Evolutionary conservation across 2,888 invertebrate genomes (phyloP), one percentile per base, ranked within the genome.

Genomic region (Cryptocephalus primarius): DNA sequence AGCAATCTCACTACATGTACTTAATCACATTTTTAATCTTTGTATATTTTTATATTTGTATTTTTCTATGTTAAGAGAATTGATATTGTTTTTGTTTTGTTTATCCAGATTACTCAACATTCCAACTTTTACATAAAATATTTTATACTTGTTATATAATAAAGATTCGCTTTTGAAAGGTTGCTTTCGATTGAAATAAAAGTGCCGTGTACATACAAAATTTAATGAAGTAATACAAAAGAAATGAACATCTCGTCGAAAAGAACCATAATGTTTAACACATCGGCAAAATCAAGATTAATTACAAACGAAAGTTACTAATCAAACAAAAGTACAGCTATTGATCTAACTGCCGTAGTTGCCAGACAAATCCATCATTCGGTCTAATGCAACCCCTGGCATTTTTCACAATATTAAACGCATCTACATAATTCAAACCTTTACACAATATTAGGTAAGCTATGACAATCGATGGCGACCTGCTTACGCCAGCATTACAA

Each of bases 401-500:
- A 1, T 60, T 65, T 67, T 86, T 88, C 0, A 91, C 81, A 60
- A 77, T 66, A 40, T 73, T 64, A 54, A 77, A 83, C 1, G 91
- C 89, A 10, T 79, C 73, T 6, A 76, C 68, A 66, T 77, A 90
- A 22, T 60, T 57, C 69, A 82, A 74, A 8, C 65, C 63, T 32
- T 75, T 64, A 45, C 71, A 70, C 32, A 75, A 70, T 74, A 94
- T 92, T 44, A 94, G 71, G 69, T 86, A 94, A 8, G 80, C 88
- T 44, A 93, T 85, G 1, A 84, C 79, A 14, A 93, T 73, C 49
- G 84, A 77, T 0, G 90, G 77, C 2, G 92, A 85, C 9, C 94
- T 75, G 0, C 93, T 94, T 0, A 93, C 83, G 0, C 94, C 94
- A 0, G 93, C 93, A 68, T 93, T 94, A 63, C 94, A 94, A 69